Base-by-base conservation (phyloP, 2,113 vertebrate species). In the Anhinga anhinga region DNA sequence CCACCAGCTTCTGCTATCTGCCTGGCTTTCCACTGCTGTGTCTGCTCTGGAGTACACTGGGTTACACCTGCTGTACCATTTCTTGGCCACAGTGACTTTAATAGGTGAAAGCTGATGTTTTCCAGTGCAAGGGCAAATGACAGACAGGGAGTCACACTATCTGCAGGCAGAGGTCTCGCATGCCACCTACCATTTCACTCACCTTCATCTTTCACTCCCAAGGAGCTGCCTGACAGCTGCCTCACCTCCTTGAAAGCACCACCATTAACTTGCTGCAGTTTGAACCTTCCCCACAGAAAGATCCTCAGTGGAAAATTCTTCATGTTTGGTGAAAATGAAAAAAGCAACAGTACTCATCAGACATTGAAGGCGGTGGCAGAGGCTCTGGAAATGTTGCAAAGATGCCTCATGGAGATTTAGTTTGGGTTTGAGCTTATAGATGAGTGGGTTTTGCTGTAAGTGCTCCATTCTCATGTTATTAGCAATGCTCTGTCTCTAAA, bases 401-500 rank as follows among this genome's bases (percentile, higher is more conserved):
- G 61, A 25, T 73, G 50, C 9, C 22, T 70, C 29, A 25, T 4
- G 44, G 45, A 11, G 7, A 3, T 86, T 86, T 45, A 17, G 5
- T 52, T 95, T 84, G 45, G 38, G 4, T 91, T 66, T 84, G 61
- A 93, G 42, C 2, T 53, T 74, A 73, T 25, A 71, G 25, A 66
- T 62, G 19, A 78, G 29, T 81, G 15, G 7, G 5, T 38, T 89
- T 36, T 25, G 4, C 44, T 88, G 0, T 16, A 61, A 56, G 15
- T 40, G 32, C 29, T 52, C 40, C 2, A 1, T 61, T 95, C 17
- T 82, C 21, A 9, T 62, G 66, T 79, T 65, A 4, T 7, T 86
- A 32, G 15, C 0, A 0, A 80, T 4, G 1, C 2, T 15, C 9
- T 8, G 1, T 23, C 22, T 69, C 49, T 50, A 56, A 80, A 93